Evolutionary conservation across 64 coral and sea anemone species (phyloP), one percentile per base, ranked within the genome.

Genomic region (Montipora capricornis): DNA sequence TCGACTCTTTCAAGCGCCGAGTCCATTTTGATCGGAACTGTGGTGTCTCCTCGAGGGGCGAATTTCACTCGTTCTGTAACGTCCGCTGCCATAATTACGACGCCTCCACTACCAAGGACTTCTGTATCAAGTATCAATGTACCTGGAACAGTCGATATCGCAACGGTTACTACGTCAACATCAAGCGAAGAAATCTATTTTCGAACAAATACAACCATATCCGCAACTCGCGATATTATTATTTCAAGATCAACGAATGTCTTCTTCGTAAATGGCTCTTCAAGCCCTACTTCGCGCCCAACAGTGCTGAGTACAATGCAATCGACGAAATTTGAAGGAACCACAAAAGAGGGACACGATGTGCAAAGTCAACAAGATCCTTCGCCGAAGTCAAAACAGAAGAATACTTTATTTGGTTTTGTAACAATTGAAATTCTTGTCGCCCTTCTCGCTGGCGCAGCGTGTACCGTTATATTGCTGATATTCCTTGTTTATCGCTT

Each of bases 341-440:
- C 79, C 20, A 52, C 82, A 22, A 61, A 60, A 44, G 80, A 47
- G 59, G 14, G 8, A 13, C 19, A 67, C 16, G 73, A 90, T 12
- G 29, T 84, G 77, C 20, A 66, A 16, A 90, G 78, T 51, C 62
- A 51, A 6, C 76, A 83, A 64, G 87, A 76, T 88, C 76, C 76
- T 58, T n/a, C 46, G n/a, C 90, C 80, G 49, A 70, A 48, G 44
- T 4, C 49, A 84, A 91, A 90, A 77, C 78, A 49, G 58, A 79
- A 93, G 49, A 88, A 93, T 45, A 88, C 85, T 19, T 83, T 95
- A 78, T 98, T 98, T 80, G 93, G 93, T 49, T 92, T 81, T 59
- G 90, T 98, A 48, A 95, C 96, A 15, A 80, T 98, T n/a, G 96
- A 98, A 75, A 98, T 98, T 71, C 73, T 98, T 6, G 94, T 98